Percentiles rank a stretch among this genome's conserved stretches.
phyloP scores from a whole-genome alignment of 2,113 vertebrate genomes.

The Rhizomys pruinosus region DNA sequence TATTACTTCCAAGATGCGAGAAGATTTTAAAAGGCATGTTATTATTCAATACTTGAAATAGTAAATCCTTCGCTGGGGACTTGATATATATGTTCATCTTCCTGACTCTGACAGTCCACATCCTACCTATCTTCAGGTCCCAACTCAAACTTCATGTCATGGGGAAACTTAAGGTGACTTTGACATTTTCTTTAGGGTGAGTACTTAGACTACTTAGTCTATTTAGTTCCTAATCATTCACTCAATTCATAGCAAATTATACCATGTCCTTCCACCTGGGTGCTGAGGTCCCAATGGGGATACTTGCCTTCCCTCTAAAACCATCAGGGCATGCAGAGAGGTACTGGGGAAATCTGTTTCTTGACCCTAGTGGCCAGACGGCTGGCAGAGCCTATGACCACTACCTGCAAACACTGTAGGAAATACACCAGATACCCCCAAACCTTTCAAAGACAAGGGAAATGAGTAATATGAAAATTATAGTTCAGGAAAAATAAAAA shows the following conservation, averaged over 20 bases:
- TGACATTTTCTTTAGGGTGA: neutral
- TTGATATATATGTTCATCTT: neutral
- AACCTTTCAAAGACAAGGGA: neutral
- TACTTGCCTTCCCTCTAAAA: neutral
- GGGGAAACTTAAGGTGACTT: neutral
- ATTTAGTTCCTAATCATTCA: neutral
- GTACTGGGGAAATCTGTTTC: neutral
- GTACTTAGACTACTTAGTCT: neutral
- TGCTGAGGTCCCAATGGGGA: neutral
- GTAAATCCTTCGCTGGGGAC: neutral
- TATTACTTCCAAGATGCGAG: neutral
- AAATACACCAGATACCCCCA: neutral
- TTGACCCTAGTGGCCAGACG: neutral
- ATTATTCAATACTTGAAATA: neutral
- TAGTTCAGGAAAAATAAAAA: neutral
- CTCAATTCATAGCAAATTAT: neutral
- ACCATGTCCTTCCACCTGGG: neutral
- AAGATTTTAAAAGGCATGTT: neutral
- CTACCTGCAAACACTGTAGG: neutral
- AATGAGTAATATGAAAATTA: neutral
- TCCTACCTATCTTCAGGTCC: neutral
- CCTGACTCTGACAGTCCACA: neutral
- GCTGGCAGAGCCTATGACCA: neutral
- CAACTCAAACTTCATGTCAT: neutral
- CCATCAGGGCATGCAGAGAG: neutral